Evolutionary conservation across 2,888 invertebrate genomes (phyloP).

Genomic region (Drosophila nigricruria): DNA sequence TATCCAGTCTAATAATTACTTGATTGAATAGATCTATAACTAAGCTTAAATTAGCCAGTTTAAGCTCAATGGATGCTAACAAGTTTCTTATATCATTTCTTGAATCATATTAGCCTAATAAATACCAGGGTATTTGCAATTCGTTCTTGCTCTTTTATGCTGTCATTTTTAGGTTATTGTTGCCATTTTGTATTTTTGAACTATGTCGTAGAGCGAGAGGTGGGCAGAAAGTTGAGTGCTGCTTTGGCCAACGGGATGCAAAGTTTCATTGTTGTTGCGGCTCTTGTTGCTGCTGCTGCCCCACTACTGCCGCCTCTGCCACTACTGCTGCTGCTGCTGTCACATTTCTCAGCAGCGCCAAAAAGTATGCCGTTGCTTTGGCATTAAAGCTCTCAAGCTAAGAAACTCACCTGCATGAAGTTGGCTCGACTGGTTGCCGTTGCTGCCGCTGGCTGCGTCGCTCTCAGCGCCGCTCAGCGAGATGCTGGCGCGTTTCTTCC

Average conservation of each 20-base stretch:
- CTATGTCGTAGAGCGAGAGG: slow-evolving; percentile 28
- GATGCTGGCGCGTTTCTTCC: slow-evolving; percentile 61
- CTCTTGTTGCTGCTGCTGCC: slow-evolving; percentile 1
- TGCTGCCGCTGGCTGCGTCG: slow-evolving; percentile 28
- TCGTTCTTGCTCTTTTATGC: neutral
- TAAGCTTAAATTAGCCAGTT: neutral
- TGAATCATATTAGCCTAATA: neutral
- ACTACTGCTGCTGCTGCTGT: slow-evolving; percentile 12
- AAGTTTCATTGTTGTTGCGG: slow-evolving; percentile 35
- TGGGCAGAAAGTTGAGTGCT: neutral
- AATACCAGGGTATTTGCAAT: slow-evolving; percentile 24
- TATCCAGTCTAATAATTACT: too few species aligned
- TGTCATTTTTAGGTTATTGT: slow-evolving; percentile 36
- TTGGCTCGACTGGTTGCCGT: slow-evolving; percentile 35
- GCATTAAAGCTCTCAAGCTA: slow-evolving; percentile 36
- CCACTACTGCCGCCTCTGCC: neutral
- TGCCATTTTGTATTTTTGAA: slow-evolving; percentile 56
- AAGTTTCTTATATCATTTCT: neutral
- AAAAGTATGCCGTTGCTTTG: slow-evolving; percentile 64
- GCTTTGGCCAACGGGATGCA: slow-evolving; percentile 24
- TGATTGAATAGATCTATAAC: neutral
- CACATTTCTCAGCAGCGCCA: slow-evolving; percentile 57
- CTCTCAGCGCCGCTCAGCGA: slow-evolving; percentile 44
- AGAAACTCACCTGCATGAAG: slow-evolving; percentile 63
- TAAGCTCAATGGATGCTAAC: too few species aligned